Conservation (phyloP, 2,888 invertebrate species). For the Ramazzottius varieornatus region DNA sequence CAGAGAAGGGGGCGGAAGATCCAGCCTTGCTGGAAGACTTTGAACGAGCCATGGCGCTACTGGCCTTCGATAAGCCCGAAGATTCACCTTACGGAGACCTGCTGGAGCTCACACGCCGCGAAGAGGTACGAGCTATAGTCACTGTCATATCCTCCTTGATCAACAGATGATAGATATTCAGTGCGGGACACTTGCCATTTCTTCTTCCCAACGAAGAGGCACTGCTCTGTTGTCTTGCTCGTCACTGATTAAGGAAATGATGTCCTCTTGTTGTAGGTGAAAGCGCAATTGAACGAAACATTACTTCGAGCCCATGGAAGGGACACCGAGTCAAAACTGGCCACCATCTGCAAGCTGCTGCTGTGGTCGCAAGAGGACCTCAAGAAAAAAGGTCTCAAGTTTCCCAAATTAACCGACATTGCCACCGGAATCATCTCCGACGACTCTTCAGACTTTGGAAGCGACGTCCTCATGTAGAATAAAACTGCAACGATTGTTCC, state of each 20-base stretch:
- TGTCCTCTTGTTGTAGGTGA: conserved; percentile 27
- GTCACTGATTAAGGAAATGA: too few species aligned
- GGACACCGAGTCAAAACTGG: conserved; percentile 45
- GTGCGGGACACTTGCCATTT: too few species aligned
- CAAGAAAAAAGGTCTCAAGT: conserved; percentile 74
- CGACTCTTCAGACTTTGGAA: not conserved
- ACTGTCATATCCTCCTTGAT: too few species aligned
- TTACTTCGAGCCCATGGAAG: conserved; percentile 24
- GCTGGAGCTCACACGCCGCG: conserved; percentile 67
- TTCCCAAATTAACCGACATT: conserved; percentile 77
- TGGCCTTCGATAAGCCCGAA: conserved; percentile 87
- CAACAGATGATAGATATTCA: conserved; percentile 1
- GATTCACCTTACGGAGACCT: conserved; percentile 82
- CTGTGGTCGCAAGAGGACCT: conserved; percentile 85
- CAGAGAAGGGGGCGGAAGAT: conserved; percentile 61
- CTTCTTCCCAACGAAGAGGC: too few species aligned
- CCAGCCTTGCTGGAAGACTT: conserved; percentile 42
- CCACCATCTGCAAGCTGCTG: conserved; percentile 65
- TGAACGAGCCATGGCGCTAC: conserved; percentile 67
- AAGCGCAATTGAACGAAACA: not conserved
- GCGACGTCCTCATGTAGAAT: not conserved
- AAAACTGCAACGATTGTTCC: too few species aligned
- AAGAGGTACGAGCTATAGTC: conserved; percentile 53
- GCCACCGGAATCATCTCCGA: conserved; percentile 23
- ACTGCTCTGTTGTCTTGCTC: too few species aligned